Evolutionary conservation across 2,888 invertebrate genomes (phyloP), one percentile per base, ranked within the genome.

Genomic region (Drosophila longiperda): DNA sequence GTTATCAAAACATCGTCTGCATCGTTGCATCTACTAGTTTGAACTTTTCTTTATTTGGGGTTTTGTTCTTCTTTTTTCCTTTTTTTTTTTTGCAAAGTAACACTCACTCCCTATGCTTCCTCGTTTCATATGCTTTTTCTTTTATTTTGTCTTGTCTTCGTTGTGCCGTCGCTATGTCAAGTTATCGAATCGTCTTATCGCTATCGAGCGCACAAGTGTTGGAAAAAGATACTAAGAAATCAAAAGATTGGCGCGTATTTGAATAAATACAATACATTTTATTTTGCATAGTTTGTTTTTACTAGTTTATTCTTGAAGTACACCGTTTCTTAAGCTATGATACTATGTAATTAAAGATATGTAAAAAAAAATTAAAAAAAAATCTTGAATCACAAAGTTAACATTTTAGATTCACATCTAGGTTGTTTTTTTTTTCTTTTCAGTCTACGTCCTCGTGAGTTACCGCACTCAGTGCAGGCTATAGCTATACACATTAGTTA

Each of bases 111-210:
- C 78, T 79, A 79, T 66, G 75, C 77, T 77, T 70, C 79, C 79
- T 78, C 70, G 78, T 77, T 80, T 83, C 80, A 85, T 81, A 78
- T 84, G 65, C 76, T 76, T 82, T 86, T 82, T 83, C 78, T 83
- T 85, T 81, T 83, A 75, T 78, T 86, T 75, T 80, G 79, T 73
- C 71, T 80, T 80, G 72, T 75, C 79, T 82, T 82, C 68, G 68
- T 69, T 75, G 57, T 64, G 76, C 69, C 76, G 73, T 78, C 80
- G 80, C 78, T 73, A 78, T 79, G 62, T 62, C 50, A 63, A 73
- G 20, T 71, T 71, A 78, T 78, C 79, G 78, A 59, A 23, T 66
- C 38, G 38, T 63, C 42, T 34, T 73, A 60, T 77, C 73, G 78
- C 45, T 50, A 73, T 73, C 33, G 62, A 65, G 36, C 17, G 29